phyloP scores from a whole-genome alignment of 2,888 invertebrate genomes.

The Ypsolopha scabrella region DNA sequence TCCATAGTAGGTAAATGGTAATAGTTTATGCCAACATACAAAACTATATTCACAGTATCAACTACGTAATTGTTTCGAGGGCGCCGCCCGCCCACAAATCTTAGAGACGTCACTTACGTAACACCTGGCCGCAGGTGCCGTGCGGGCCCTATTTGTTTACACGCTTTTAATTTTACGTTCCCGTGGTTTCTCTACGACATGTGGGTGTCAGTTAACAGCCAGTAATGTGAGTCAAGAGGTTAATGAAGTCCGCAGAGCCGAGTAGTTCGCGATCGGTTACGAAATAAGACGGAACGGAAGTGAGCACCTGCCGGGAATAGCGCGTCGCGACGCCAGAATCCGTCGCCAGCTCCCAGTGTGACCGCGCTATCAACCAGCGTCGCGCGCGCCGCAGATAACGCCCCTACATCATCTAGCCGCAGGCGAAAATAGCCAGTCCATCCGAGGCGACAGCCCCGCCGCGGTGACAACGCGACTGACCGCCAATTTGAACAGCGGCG shows the following conservation, averaged over 20 bases:
- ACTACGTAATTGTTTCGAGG: slow-evolving; percentile 14
- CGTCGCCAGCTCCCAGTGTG: slow-evolving; percentile 55
- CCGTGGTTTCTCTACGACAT: slow-evolving; percentile 24
- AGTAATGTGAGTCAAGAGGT: slow-evolving; percentile 34
- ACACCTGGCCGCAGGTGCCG: slow-evolving; percentile 11
- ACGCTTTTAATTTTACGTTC: slow-evolving; percentile 10
- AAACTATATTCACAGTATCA: neutral
- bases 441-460: neutral
- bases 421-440: slow-evolving; percentile 7
- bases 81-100: slow-evolving; percentile 45
- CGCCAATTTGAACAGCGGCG: slow-evolving; percentile 30
- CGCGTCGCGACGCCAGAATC: slow-evolving; percentile 43
- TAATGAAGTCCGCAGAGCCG: slow-evolving; percentile 37
- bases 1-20: too few species aligned
- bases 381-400: slow-evolving; percentile 58
- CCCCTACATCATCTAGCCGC: slow-evolving; percentile 43
- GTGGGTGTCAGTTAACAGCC: slow-evolving; percentile 10
- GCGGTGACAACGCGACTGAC: slow-evolving; percentile 59
- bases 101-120: slow-evolving; percentile 28
- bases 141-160: slow-evolving; percentile 1
- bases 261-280: slow-evolving; percentile 45
- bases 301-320: slow-evolving; percentile 69
- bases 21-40: too few species aligned
- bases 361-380: slow-evolving; percentile 59
- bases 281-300: slow-evolving; percentile 55